Conservation (phyloP, 2,113 vertebrate species). For the Cyrtonyx montezumae region DNA sequence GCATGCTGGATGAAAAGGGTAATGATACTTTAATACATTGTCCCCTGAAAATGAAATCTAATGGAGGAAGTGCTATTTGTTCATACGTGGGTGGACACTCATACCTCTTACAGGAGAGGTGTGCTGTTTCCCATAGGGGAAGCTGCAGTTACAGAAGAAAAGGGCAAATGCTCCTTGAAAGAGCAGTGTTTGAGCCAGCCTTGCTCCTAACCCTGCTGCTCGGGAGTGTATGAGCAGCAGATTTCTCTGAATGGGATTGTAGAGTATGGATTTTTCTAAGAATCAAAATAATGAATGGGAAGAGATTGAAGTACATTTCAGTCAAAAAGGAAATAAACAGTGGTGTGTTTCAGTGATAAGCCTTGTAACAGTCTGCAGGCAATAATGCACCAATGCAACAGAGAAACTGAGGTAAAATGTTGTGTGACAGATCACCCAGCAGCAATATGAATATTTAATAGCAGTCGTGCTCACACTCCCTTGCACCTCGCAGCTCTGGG, state of each 20-base stretch:
- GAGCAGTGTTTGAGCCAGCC: background rate
- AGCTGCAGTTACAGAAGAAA: background rate
- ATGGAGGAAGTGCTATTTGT: background rate
- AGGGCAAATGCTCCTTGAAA: background rate
- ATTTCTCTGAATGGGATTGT: background rate
- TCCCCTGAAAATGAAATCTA: background rate
- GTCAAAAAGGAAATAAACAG: background rate
- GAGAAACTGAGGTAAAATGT: background rate
- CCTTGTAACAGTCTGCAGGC: background rate
- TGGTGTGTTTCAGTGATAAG: fast-evolving
- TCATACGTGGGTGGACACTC: background rate
- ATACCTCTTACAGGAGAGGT: background rate
- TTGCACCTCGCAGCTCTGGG: background rate
- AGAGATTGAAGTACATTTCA: background rate
- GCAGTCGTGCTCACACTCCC: background rate
- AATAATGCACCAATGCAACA: background rate
- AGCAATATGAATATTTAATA: background rate
- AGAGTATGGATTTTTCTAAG: background rate
- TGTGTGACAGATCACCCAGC: background rate
- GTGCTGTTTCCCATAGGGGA: background rate
- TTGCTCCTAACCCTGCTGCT: background rate
- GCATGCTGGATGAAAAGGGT: background rate
- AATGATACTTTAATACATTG: background rate
- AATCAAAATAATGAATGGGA: background rate
- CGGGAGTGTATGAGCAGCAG: background rate